Percentiles rank a stretch among this genome's conserved stretches.
Conservation (phyloP, 1,140 invertebrate species). For the Oppia nitens region DNA sequence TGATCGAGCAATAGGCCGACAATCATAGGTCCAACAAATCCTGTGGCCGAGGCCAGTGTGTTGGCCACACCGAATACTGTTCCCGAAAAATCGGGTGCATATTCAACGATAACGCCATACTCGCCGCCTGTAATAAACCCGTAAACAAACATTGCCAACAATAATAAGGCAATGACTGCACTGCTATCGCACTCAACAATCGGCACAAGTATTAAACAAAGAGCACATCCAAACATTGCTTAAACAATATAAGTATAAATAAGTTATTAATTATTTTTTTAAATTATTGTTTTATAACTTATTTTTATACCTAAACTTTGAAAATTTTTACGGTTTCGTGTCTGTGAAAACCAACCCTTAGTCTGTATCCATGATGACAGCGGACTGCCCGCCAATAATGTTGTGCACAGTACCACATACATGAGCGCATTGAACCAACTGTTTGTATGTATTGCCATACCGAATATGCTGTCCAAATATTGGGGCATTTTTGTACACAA, state of each 20-base stretch:
- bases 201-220: conserved; percentile 18
- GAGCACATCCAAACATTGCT: conserved; percentile 17
- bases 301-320: neutral
- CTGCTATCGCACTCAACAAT: conserved; percentile 13
- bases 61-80: conserved; percentile 45
- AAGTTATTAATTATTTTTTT: conserved; percentile 4
- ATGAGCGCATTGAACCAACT: conserved; percentile 1
- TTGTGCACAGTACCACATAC: neutral
- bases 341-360: neutral
- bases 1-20: conserved; percentile 8
- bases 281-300: neutral
- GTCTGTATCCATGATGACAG: neutral
- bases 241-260: conserved; percentile 12
- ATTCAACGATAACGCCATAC: conserved; percentile 36
- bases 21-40: conserved; percentile 5
- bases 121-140: conserved; percentile 21
- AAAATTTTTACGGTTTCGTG: neutral
- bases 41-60: neutral
- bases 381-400: neutral
- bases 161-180: conserved; percentile 16
- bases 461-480: neutral
- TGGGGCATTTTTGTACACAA: conserved; percentile 7
- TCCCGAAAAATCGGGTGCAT: conserved; percentile 52
- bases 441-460: conserved; percentile 5
- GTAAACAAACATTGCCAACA: conserved; percentile 18